These are phyloP conservation scores for Cyaniris semiargus DNA, from an alignment of 2,888 invertebrate species.

Conservation along the genomic window DNA sequence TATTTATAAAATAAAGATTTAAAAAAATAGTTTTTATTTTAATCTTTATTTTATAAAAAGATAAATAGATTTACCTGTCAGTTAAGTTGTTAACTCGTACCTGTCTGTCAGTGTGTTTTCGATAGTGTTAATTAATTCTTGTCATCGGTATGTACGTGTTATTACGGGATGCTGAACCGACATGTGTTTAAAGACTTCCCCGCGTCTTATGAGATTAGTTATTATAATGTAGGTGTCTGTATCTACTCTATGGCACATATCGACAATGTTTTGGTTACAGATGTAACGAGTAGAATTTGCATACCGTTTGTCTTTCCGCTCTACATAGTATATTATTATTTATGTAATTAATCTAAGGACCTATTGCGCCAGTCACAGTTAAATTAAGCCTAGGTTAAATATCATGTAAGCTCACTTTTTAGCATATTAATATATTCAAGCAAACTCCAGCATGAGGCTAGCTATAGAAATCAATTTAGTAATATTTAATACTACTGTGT, in stretches of 20 bases:
- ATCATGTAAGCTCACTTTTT: too few relatives aligned
- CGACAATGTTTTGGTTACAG: not conserved
- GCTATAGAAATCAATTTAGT: too few relatives aligned
- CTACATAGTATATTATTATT: not conserved
- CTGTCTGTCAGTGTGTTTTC: conserved; percentile 50
- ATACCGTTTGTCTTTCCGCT: not conserved
- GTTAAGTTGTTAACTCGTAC: conserved; percentile 23
- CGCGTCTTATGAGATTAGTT: conserved; percentile 43
- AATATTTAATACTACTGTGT: too few relatives aligned
- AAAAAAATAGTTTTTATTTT: too few relatives aligned
- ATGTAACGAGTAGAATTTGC: not conserved
- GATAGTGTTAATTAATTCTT: conserved; percentile 65
- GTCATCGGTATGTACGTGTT: conserved; percentile 59
- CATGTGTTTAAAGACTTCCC: conserved; percentile 49
- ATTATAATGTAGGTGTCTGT: conserved; percentile 32
- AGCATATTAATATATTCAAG: too few relatives aligned
- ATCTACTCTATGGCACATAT: not conserved
- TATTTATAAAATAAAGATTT: too few relatives aligned
- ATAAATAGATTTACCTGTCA: too few relatives aligned
- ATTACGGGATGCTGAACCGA: conserved; percentile 59
- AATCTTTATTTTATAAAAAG: too few relatives aligned
- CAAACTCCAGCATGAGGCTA: too few relatives aligned
- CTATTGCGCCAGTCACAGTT: not conserved
- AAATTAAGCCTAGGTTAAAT: too few relatives aligned
- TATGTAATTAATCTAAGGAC: not conserved